These are phyloP conservation scores for Myiozetetes cayanensis DNA, from an alignment of 2,113 vertebrate species.

Conservation along the genomic window DNA sequence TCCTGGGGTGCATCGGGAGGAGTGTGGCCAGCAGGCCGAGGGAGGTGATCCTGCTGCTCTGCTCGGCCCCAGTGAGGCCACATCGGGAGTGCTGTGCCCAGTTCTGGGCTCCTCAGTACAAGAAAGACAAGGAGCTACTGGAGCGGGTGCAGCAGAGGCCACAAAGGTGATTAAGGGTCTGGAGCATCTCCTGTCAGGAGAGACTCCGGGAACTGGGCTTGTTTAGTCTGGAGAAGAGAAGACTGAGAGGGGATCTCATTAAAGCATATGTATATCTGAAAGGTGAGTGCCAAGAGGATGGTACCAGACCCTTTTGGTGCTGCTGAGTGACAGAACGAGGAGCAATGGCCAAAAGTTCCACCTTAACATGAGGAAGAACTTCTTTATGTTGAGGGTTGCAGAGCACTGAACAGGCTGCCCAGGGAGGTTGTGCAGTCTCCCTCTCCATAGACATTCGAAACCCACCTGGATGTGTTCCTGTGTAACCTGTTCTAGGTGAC, in stretches of 20 bases:
- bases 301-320: background rate
- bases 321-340: background rate
- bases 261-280: background rate
- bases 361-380: background rate
- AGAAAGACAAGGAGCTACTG: background rate
- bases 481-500: background rate
- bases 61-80: background rate
- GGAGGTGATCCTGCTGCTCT: background rate
- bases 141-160: background rate
- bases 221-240: background rate
- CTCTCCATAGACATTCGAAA: background rate
- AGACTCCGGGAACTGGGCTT: background rate
- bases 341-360: background rate
- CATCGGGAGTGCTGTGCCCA: background rate
- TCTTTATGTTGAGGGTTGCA: background rate
- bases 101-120: background rate
- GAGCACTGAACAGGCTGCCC: background rate
- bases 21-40: no score
- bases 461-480: background rate
- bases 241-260: background rate
- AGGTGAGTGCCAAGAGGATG: background rate
- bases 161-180: background rate
- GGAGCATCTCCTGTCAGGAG: background rate
- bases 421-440: background rate
- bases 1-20: no score